These are phyloP conservation scores for Plectus sambesii DNA, from an alignment of 1,140 invertebrate genomes.

Conservation along the genomic window DNA sequence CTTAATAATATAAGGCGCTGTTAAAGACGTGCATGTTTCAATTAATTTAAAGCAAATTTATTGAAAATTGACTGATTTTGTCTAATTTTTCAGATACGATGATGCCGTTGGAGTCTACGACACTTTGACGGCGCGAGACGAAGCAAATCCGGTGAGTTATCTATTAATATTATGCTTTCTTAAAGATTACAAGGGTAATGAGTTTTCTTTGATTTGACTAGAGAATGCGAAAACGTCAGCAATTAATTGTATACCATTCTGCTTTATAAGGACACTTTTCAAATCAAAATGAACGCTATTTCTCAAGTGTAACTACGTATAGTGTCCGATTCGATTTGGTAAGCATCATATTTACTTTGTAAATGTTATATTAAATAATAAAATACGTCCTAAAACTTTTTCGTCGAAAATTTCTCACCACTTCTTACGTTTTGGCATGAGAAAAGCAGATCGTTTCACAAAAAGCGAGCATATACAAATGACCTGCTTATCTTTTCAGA, in stretches of 20 bases:
- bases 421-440: too few species aligned
- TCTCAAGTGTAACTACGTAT: too few species aligned
- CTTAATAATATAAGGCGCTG: conserved; percentile 8
- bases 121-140: conserved; percentile 73
- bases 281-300: too few species aligned
- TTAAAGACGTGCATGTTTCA: conserved; percentile 3
- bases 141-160: conserved; percentile 69
- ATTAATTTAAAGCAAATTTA: conserved; percentile 4
- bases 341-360: too few species aligned
- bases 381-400: too few species aligned
- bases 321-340: too few species aligned
- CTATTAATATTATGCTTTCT: neutral
- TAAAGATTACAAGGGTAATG: conserved; percentile 2
- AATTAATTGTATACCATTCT: conserved; percentile 9
- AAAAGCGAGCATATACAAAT: too few species aligned
- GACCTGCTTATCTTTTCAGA: conserved; percentile 24
- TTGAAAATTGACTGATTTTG: conserved; percentile 11
- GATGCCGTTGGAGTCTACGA: conserved; percentile 78
- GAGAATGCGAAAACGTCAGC: conserved; percentile 2
- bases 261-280: too few species aligned
- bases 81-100: conserved; percentile 59
- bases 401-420: too few species aligned
- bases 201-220: conserved; percentile 4
- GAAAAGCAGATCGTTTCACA: too few species aligned
- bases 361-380: too few species aligned